Evolutionary conservation across 2,113 vertebrate species (phyloP).

Genomic region (Otocyon megalotis): DNA sequence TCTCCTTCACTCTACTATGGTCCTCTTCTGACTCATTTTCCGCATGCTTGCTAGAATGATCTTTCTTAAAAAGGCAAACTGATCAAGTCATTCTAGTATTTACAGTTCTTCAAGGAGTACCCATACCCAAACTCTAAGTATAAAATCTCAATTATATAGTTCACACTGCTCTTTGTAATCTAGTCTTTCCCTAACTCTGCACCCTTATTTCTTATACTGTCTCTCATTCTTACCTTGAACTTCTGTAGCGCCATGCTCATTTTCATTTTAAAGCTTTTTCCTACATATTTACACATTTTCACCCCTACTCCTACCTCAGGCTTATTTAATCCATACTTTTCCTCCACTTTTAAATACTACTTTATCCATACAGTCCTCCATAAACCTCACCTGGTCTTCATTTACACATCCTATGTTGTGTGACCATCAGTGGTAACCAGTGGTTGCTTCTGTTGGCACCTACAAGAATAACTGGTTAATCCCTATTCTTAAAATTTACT

Average conservation of each 20-base stretch:
- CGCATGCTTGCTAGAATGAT: not conserved
- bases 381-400: not conserved
- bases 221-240: not conserved
- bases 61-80: conserved; percentile 12
- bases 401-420: not conserved
- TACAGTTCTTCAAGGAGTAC: not conserved
- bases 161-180: not conserved
- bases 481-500: not conserved
- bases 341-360: not conserved
- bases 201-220: not conserved
- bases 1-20: not conserved
- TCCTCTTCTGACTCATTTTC: not conserved
- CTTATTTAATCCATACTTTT: not conserved
- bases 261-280: not conserved
- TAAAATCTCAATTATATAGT: not conserved
- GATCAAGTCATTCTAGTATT: not conserved
- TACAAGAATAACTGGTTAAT: not conserved
- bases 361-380: not conserved
- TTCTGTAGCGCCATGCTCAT: not conserved
- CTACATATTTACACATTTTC: not conserved
- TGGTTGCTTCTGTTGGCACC: not conserved
- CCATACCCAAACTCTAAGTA: not conserved
- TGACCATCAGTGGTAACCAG: not conserved
- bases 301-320: not conserved
- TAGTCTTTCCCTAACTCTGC: not conserved